Percentiles rank a stretch among this genome's conserved stretches.
These are phyloP conservation scores for Struthidea cinerea DNA, from an alignment of 2,113 vertebrate species.

Conservation along the genomic window DNA sequence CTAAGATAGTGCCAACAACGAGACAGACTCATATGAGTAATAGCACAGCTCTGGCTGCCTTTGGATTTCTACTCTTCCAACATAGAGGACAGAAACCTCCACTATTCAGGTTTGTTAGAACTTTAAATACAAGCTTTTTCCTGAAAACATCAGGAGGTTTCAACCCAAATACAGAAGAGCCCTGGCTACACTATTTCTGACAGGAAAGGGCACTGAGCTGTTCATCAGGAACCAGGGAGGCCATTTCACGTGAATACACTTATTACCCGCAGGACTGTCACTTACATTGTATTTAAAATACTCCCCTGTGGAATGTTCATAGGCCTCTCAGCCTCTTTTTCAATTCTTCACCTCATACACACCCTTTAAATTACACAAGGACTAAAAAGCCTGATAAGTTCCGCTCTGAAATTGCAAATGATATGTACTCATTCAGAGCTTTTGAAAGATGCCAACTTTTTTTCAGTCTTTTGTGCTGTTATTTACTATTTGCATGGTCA, in stretches of 20 bases:
- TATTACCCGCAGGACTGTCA: background rate
- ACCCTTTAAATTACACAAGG: conserved; percentile 25
- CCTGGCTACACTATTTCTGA: background rate
- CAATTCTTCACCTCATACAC: background rate
- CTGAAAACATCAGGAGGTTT: background rate
- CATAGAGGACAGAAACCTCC: background rate
- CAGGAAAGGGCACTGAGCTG: background rate
- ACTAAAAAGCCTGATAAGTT: background rate
- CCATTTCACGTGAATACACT: background rate
- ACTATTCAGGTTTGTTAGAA: background rate
- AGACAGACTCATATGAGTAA: background rate
- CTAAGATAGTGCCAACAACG: background rate
- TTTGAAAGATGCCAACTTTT: background rate
- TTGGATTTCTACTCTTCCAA: background rate
- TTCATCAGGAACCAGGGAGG: background rate
- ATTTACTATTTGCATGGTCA: conserved; percentile 7
- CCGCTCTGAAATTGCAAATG: conserved; percentile 9
- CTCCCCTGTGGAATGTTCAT: background rate
- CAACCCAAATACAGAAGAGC: background rate
- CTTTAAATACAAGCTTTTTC: background rate
- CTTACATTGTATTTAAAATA: background rate
- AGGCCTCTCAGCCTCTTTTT: background rate
- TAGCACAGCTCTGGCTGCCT: background rate
- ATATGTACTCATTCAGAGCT: background rate
- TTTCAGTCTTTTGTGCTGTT: background rate